Evolutionary conservation across 1,140 invertebrate genomes (phyloP), one percentile per base, ranked within the genome.

Genomic region (Forficula auricularia): DNA sequence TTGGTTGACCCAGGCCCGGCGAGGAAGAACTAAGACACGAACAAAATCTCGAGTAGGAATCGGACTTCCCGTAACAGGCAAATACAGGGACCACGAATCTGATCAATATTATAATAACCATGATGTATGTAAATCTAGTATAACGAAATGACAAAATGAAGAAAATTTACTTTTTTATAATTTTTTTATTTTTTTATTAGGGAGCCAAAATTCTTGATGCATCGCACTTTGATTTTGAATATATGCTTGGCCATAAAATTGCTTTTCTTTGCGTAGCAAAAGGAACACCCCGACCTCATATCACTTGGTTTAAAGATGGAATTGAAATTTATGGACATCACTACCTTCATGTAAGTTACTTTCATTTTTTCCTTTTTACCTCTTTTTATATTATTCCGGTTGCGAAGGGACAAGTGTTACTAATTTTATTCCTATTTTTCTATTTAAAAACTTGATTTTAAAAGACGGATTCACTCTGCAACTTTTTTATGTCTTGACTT

Each of bases 231-330:
- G 87, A 91, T 64, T 77, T 82, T 63, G 85, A 90, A 70, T 92
- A 90, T 61, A 80, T 85, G 22, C 57, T 92, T 48, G 88, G 88
- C 3, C 86, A 91, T 59, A 92, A 91, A 63, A 89, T 92, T 40
- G 80, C 79, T 2, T 91, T 92, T 53, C 63, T 91, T 13, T 92
- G 88, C 57, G 77, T 84, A 12, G 87, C 87, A 1, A 77, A 75
- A 55, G 87, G 87, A 12, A 74, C 72, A 45, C 87, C 86, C 2
- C 64, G 82, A 35, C 84, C 84, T 0, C 79, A 85, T 22, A 87
- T 90, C 31, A 89, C 84, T 7, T 90, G 86, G 86, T 89, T 84
- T 56, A 91, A 91, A 60, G 86, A 91, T 63, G 85, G 85, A 8
- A 75, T 79, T 13, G 86, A 91, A 59, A 78, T 92, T 51, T 87